These are phyloP conservation scores for Catharus bicknelli DNA, from an alignment of 2,113 vertebrate species.

Conservation along the genomic window DNA sequence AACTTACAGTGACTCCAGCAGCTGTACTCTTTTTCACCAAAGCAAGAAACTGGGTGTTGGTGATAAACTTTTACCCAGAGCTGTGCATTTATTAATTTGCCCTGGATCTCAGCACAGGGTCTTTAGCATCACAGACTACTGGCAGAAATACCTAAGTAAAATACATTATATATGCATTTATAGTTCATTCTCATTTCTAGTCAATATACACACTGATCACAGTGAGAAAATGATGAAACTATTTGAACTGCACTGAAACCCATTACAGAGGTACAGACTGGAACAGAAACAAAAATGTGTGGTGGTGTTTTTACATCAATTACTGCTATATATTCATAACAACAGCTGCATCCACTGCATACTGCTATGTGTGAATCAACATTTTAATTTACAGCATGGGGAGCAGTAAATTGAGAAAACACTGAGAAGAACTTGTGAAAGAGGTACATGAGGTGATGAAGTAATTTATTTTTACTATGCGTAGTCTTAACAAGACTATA, in stretches of 20 bases:
- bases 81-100: neutral
- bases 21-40: neutral
- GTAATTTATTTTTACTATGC: neutral
- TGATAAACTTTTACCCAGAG: neutral
- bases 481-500: neutral
- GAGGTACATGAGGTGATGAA: neutral
- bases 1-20: neutral
- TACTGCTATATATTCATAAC: neutral
- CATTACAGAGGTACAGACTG: rapidly evolving
- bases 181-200: neutral
- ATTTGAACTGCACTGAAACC: neutral
- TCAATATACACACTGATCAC: neutral
- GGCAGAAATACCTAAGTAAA: neutral
- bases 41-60: neutral
- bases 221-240: neutral
- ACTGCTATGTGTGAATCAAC: neutral
- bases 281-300: neutral
- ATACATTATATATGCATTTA: neutral
- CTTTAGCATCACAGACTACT: neutral
- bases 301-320: neutral
- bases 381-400: neutral
- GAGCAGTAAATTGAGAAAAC: neutral
- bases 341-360: neutral
- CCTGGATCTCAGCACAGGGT: neutral
- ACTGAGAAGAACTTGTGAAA: neutral